Base-by-base conservation (phyloP, 1,140 invertebrate species). In the Chironomus tepperi region DNA sequence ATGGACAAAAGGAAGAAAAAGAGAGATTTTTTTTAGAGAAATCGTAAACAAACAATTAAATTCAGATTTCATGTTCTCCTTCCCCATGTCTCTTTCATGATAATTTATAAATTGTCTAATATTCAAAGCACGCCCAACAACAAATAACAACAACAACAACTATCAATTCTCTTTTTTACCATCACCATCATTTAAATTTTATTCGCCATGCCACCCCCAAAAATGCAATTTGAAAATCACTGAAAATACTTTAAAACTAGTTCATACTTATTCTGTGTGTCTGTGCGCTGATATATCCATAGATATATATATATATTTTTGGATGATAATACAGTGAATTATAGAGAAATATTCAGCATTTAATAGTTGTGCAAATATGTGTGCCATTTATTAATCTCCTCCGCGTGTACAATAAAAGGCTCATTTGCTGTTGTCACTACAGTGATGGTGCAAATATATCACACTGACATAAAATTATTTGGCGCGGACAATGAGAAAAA, bases 31-130 rank as follows among this genome's bases (percentile, higher is more conserved):
- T 57, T 57, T 47, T 9, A 47, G 43, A 47, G 9, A 57, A 70
- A 70, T 19, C 19, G 65, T 70, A 70, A 70, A 70, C 18, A 70
- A 70, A 70, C 65, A 70, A 70, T 70, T 70, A 70, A 70, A 70
- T 70, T 70, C 65, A 70, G 65, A 70, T 70, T 70, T 34, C 24
- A 34, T 34, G 24, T 34, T 34, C 24, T 34, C 24, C 24, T 34
- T 70, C n/a, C 65, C 47, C 12, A 57, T 57, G 8, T 57, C 12
- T 57, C n/a, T 57, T 57, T 57, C 12, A n/a, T 15, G 47, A 57
- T 15, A 57, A 57, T 57, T 57, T 57, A 34, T 57, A 12, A 57
- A 57, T 57, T 57, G 47, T 57, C 47, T 57, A 57, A 57, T n/a
- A 57, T 57, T 57, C 47, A 57, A 57, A 57, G 47, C 47, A 57